Percentiles rank a stretch among this genome's conserved stretches.
Conservation (phyloP, 2,113 vertebrate genomes). For the Sylvietta virens region DNA sequence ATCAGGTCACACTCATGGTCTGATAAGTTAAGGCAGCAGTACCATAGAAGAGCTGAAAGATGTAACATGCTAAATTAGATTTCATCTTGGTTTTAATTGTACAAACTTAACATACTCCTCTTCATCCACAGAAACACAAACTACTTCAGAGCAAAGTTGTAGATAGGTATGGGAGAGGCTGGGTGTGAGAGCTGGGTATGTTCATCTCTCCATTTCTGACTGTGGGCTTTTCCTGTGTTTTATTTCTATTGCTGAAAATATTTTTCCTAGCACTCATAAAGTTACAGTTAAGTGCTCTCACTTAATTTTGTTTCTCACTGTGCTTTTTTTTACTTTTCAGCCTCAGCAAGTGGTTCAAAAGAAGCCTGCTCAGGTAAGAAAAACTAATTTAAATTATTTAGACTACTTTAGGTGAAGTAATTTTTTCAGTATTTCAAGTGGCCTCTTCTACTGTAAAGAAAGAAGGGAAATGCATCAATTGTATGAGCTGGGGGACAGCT, state of each 20-base stretch:
- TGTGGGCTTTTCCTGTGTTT: not conserved
- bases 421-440: not conserved
- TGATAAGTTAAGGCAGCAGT: not conserved
- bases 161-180: not conserved
- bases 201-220: not conserved
- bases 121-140: not conserved
- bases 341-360: slow-evolving; percentile 92
- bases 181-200: not conserved
- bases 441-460: not conserved
- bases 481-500: not conserved
- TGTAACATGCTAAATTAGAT: not conserved
- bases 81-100: not conserved
- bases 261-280: not conserved
- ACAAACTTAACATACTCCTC: not conserved
- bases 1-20: not conserved
- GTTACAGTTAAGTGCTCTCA: not conserved
- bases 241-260: not conserved
- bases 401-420: not conserved
- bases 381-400: not conserved
- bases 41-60: not conserved
- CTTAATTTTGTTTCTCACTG: not conserved
- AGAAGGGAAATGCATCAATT: not conserved
- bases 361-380: slow-evolving; percentile 90
- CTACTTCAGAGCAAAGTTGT: not conserved
- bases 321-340: slow-evolving; percentile 72